phyloP scores from a whole-genome alignment of 53 echinoderm and acorn worm species.

The Antedon mediterranea region DNA sequence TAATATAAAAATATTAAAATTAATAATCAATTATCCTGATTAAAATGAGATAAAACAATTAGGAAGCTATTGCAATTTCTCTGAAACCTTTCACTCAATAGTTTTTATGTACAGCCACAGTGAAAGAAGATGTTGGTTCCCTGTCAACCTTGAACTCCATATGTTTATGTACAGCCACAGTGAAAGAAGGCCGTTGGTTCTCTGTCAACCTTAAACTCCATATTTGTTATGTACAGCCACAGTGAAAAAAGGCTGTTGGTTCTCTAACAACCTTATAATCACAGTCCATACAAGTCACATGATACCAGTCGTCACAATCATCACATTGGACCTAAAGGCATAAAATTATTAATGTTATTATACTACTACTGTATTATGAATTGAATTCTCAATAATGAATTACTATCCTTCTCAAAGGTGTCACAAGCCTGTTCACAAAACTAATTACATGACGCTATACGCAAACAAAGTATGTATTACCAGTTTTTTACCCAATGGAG shows the following conservation, averaged over 20 bases:
- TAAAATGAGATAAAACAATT: too few species aligned
- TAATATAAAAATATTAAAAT: too few species aligned
- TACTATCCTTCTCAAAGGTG: too few species aligned
- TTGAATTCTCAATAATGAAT: too few species aligned
- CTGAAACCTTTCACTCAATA: constrained; percentile 47
- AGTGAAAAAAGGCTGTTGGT: constrained; percentile 47
- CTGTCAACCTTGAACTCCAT: constrained; percentile 47
- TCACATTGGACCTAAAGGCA: constrained; percentile 81
- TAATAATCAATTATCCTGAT: too few species aligned
- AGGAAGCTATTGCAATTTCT: constrained; percentile 31
- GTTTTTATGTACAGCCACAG: constrained; percentile 60
- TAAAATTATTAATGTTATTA: too few species aligned
- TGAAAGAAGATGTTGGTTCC: constrained; percentile 36
- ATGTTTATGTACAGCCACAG: constrained; percentile 56
- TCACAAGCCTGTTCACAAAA: too few species aligned
- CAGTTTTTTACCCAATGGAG: too few species aligned
- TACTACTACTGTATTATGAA: too few species aligned
- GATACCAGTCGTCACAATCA: constrained; percentile 78
- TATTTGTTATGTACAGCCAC: constrained; percentile 60
- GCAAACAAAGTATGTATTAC: too few species aligned
- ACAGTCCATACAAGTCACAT: constrained; percentile 65
- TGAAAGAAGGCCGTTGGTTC: constrained; percentile 42
- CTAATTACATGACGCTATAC: too few species aligned
- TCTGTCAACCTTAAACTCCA: constrained; percentile 48
- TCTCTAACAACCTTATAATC: constrained; percentile 50